Percentiles rank a stretch among this genome's conserved stretches.
Conservation (phyloP, 2,888 invertebrate species). For the Perizoma flavofasciatum region DNA sequence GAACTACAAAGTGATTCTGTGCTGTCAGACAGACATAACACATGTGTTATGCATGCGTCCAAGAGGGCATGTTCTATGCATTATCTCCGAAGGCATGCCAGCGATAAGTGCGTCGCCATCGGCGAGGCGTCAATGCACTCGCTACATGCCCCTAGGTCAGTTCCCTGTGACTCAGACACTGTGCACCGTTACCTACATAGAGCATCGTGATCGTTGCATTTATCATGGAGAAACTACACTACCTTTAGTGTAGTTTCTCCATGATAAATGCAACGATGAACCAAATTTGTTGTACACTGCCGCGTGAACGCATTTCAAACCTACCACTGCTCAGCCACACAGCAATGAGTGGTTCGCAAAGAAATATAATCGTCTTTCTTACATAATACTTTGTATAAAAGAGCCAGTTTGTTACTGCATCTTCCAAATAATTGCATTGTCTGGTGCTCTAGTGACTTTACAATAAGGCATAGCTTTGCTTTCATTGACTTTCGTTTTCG, state of each 20-base stretch:
- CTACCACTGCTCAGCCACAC: neutral
- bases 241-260: conserved; percentile 10
- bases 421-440: conserved; percentile 70
- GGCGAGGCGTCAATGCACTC: conserved; percentile 80
- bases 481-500: conserved; percentile 74
- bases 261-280: conserved; percentile 57
- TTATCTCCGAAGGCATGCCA: conserved; percentile 79
- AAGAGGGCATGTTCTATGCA: conserved; percentile 71
- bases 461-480: conserved; percentile 67
- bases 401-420: conserved; percentile 43
- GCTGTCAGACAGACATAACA: conserved; percentile 63
- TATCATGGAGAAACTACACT: conserved; percentile 39
- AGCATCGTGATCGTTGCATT: conserved; percentile 66
- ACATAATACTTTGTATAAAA: conserved; percentile 7
- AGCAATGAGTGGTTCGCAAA: conserved; percentile 20
- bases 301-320: conserved; percentile 2
- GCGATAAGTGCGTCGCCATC: conserved; percentile 78
- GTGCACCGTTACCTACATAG: conserved; percentile 78
- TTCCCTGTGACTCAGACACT: conserved; percentile 80
- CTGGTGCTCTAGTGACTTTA: conserved; percentile 75
- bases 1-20: conserved; percentile 64
- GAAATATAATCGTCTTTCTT: conserved; percentile 10
- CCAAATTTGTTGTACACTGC: conserved; percentile 5
- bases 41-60: conserved; percentile 77
- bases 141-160: conserved; percentile 82